Percentiles rank a stretch among this genome's conserved stretches.
Conservation (phyloP, 2,113 vertebrate species). For the Motacilla alba region DNA sequence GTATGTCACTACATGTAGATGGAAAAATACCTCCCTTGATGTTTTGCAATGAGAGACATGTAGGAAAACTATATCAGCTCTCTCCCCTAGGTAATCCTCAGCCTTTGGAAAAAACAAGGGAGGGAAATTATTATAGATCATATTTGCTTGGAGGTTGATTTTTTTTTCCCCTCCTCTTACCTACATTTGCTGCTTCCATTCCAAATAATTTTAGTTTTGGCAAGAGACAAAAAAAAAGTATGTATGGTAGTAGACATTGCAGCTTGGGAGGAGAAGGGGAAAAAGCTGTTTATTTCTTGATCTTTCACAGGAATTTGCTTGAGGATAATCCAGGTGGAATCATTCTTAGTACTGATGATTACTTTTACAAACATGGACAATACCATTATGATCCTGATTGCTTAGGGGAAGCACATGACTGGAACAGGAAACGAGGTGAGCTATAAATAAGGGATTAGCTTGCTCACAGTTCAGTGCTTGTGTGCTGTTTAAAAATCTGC, state of each 20-base stretch:
- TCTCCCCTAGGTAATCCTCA: background rate
- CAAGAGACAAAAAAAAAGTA: background rate
- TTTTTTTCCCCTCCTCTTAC: background rate
- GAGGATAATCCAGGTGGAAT: conserved; percentile 86
- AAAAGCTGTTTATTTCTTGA: background rate
- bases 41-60: background rate
- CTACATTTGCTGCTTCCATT: background rate
- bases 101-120: background rate
- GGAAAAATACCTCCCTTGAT: background rate
- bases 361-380: conserved; percentile 80
- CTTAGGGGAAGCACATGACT: conserved; percentile 89
- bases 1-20: background rate
- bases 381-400: conserved; percentile 81
- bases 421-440: conserved; percentile 92
- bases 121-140: background rate
- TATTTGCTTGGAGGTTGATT: background rate
- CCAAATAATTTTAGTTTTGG: background rate
- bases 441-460: background rate
- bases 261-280: background rate
- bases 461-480: background rate
- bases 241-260: background rate
- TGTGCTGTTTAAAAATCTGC: background rate
- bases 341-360: conserved; percentile 91
- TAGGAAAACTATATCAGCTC: background rate
- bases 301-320: conserved; percentile 79